Conservation (phyloP, 53 echinoderm and acorn worm species). For the Glandiceps talaboti region DNA sequence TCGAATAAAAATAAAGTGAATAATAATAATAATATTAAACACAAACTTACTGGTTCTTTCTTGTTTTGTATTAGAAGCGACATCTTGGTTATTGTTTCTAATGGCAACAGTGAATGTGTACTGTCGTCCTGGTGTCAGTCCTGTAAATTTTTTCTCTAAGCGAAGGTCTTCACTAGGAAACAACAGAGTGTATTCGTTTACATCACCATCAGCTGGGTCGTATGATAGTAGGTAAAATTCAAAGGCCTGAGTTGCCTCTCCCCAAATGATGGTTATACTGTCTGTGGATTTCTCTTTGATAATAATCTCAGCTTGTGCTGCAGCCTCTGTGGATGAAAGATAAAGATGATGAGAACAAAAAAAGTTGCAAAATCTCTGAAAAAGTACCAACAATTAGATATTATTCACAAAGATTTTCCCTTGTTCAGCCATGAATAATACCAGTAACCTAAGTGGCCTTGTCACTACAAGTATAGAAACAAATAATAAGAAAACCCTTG, state of each 20-base stretch:
- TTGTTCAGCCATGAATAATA: too few species aligned
- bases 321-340: conserved; percentile 8
- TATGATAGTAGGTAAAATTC: conserved; percentile 4
- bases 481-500: too few species aligned
- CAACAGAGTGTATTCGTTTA: neutral
- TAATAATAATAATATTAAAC: too few species aligned
- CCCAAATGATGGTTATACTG: conserved; percentile 39
- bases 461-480: neutral
- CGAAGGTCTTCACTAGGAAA: neutral
- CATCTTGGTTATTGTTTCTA: neutral
- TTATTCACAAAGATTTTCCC: too few species aligned
- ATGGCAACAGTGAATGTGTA: conserved; percentile 28
- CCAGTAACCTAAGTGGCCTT: too few species aligned
- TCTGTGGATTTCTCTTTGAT: conserved; percentile 14
- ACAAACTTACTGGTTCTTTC: conserved; percentile 34
- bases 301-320: conserved; percentile 9
- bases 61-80: conserved; percentile 1
- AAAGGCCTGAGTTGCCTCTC: conserved; percentile 3
- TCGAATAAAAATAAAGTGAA: too few species aligned
- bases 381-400: too few species aligned
- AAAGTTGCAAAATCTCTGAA: too few species aligned
- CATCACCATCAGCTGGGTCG: neutral
- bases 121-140: conserved; percentile 25
- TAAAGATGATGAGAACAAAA: too few species aligned
- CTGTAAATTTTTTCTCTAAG: neutral